phyloP scores from a whole-genome alignment of 2,888 invertebrate species.

The Hecatera dysodea region DNA sequence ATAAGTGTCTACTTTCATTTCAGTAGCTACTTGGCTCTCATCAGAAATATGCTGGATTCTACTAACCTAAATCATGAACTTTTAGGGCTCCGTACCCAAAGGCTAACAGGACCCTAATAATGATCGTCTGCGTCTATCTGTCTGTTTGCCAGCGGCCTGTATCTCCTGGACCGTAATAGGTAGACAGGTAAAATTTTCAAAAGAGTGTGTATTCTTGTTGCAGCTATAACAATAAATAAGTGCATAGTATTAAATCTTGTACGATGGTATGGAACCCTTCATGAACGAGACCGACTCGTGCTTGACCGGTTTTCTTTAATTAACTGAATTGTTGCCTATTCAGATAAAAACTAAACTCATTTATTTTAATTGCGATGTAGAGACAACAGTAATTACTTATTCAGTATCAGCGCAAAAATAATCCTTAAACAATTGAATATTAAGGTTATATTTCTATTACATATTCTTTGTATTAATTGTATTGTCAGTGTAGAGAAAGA shows the following conservation, averaged over 20 bases:
- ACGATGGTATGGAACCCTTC: no score
- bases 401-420: conserved; percentile 19
- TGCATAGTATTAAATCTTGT: no score
- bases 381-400: conserved; percentile 23
- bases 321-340: conserved; percentile 23
- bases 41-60: neutral
- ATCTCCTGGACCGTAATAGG: no score
- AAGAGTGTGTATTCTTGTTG: no score
- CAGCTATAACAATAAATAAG: no score
- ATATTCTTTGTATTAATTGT: conserved; percentile 13
- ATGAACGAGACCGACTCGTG: no score
- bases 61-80: conserved; percentile 21
- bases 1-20: neutral
- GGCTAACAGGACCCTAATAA: no score
- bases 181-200: no score
- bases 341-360: conserved; percentile 35
- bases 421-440: neutral
- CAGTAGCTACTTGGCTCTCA: neutral
- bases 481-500: neutral
- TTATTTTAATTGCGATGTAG: conserved; percentile 32
- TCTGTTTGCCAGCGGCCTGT: no score
- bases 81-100: neutral
- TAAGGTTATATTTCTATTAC: conserved; percentile 20
- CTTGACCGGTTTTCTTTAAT: neutral
- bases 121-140: no score